Conservation (phyloP, 2,797 vertebrate species). For the Dendrocincla fuliginosa region DNA sequence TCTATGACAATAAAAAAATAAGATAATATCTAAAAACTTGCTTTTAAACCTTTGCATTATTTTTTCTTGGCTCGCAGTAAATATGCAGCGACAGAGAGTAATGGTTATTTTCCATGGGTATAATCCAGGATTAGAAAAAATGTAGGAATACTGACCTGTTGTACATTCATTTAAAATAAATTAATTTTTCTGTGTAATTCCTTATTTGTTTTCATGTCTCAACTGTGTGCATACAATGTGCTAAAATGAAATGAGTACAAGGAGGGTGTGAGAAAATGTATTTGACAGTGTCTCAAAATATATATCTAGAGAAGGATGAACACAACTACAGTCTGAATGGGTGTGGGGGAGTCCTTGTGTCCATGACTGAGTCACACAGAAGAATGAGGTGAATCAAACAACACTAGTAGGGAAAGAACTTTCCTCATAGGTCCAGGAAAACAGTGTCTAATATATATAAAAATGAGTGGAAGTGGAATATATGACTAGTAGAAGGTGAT, state of each 20-base stretch:
- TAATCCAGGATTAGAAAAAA: not conserved
- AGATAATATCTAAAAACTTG: not conserved
- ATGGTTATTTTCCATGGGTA: not conserved
- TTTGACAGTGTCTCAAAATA: not conserved
- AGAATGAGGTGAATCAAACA: not conserved
- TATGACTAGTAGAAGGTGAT: not conserved
- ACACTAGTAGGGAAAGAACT: not conserved
- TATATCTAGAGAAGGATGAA: not conserved
- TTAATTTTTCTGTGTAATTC: not conserved
- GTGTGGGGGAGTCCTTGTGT: not conserved
- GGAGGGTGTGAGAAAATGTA: not conserved
- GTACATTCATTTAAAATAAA: not conserved
- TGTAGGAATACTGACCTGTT: not conserved
- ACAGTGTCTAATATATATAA: not conserved
- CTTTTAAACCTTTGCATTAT: not conserved
- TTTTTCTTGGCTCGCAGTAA: not conserved
- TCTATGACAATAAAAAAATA: not conserved
- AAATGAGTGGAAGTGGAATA: not conserved
- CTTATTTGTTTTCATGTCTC: not conserved
- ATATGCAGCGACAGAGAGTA: not conserved
- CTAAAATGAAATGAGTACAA: not conserved
- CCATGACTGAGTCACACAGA: not conserved
- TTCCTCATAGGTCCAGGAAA: not conserved
- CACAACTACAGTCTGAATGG: not conserved
- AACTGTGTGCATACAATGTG: not conserved